A percentile compares a stretch with the other conserved stretches of the same genome.
Evolutionary conservation across 2,113 vertebrate genomes (phyloP).

Genomic region (Neodon shergylaensis): DNA sequence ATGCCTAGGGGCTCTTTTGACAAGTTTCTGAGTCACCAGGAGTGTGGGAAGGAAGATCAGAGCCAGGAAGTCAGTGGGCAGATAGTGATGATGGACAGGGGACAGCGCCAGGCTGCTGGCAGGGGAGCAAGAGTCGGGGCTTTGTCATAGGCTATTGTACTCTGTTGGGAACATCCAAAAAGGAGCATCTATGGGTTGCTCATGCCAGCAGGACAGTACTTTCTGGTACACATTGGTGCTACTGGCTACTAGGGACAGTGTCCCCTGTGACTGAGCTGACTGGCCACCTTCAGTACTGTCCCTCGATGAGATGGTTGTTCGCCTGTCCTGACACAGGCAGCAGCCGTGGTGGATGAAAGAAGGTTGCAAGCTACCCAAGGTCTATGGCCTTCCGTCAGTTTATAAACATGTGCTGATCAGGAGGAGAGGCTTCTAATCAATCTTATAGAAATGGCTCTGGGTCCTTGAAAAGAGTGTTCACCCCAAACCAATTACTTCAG

Average conservation of each 20-base stretch:
- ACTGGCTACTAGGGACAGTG: not conserved
- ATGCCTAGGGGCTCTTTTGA: not conserved
- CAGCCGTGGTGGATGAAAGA: not conserved
- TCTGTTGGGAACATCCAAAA: not conserved
- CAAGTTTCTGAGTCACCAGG: not conserved
- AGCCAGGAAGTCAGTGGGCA: slow-evolving; percentile 4
- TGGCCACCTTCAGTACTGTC: accelerated
- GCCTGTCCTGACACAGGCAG: not conserved
- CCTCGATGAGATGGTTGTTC: not conserved
- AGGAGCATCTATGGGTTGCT: accelerated
- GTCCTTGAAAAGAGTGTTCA: not conserved
- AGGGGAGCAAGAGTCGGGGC: accelerated
- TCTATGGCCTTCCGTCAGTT: not conserved
- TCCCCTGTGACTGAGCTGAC: not conserved
- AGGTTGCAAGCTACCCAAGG: not conserved
- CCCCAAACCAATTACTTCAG: not conserved
- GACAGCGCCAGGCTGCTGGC: not conserved
- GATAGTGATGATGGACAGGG: not conserved
- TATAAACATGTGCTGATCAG: not conserved
- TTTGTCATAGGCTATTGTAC: not conserved
- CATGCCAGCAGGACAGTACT: not conserved
- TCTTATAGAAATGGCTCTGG: not conserved
- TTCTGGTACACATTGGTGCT: not conserved
- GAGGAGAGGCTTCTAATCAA: not conserved
- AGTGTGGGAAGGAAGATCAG: not conserved